A percentile compares a stretch with the other conserved stretches of the same genome.
phyloP scores from a whole-genome alignment of 2,113 vertebrate genomes.

The Vanacampus margaritifer region DNA sequence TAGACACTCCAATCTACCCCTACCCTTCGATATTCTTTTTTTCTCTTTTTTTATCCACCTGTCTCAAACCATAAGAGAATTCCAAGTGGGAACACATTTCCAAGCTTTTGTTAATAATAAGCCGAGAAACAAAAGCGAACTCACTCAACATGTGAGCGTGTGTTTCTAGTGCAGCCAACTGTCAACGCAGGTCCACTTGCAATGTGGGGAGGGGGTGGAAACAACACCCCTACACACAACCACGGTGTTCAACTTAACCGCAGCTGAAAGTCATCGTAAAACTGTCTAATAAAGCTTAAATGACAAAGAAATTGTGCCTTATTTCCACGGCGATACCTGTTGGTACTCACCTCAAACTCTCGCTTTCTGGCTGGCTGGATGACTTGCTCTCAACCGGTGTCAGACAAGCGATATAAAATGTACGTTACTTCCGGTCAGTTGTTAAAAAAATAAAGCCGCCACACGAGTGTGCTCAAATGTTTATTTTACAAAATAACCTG shows the following conservation, averaged over 20 bases:
- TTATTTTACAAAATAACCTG: background rate
- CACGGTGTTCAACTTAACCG: background rate
- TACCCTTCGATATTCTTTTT: background rate
- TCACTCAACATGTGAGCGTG: constrained; percentile 13
- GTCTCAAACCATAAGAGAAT: background rate
- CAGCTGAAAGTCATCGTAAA: background rate
- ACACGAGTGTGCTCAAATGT: too few relatives aligned
- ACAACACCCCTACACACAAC: background rate
- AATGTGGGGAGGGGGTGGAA: background rate
- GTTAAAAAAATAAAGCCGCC: constrained; percentile 10
- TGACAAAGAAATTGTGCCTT: background rate
- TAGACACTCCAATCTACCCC: background rate
- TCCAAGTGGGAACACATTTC: background rate
- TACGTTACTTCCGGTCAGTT: constrained; percentile 8
- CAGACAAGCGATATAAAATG: background rate
- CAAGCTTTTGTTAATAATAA: constrained; percentile 19
- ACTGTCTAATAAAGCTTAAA: background rate
- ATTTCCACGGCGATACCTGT: constrained; percentile 32
- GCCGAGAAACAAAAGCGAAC: constrained; percentile 24
- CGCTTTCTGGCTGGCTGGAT: constrained; percentile 24
- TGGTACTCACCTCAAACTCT: constrained; percentile 54
- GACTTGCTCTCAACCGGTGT: constrained; percentile 9
- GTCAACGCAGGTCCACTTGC: constrained; percentile 28
- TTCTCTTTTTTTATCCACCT: background rate
- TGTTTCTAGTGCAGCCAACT: constrained; percentile 29